Conservation (phyloP, 1,140 invertebrate genomes). For the Bacillus rossius region DNA sequence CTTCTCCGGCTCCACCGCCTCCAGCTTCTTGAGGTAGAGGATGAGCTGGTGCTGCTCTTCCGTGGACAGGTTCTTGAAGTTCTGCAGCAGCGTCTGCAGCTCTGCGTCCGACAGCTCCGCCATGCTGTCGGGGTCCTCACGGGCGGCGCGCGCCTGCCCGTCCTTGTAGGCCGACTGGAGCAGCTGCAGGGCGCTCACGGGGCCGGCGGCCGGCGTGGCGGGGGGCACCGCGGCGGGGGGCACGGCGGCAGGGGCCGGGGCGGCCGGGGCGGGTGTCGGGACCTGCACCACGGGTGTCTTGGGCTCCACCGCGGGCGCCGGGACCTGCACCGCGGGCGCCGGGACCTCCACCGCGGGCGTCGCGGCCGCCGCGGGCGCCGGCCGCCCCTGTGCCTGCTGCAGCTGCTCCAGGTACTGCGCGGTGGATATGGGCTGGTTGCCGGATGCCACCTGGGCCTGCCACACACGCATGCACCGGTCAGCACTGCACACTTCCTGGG, state of each 20-base stretch:
- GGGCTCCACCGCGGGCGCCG: neutral
- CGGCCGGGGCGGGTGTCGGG: neutral
- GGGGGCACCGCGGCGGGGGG: neutral
- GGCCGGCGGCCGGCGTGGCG: neutral
- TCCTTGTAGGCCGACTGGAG: constrained; percentile 10
- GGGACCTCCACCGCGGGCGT: neutral
- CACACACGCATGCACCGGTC: too few species aligned
- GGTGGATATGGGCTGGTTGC: constrained; percentile 18
- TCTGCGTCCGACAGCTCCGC: constrained; percentile 69
- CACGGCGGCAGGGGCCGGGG: neutral
- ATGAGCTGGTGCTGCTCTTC: constrained; percentile 75
- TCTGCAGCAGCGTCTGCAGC: constrained; percentile 65
- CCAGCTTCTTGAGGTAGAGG: constrained; percentile 68
- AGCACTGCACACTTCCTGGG: neutral
- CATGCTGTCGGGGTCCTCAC: constrained; percentile 41
- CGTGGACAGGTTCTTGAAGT: constrained; percentile 67
- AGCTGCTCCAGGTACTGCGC: constrained; percentile 37
- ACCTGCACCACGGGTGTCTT: neutral
- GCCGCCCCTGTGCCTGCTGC: constrained; percentile 10
- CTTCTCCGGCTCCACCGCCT: constrained; percentile 59
- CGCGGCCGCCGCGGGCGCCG: neutral
- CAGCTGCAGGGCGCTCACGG: neutral
- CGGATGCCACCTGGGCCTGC: neutral
- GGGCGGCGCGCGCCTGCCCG: neutral
- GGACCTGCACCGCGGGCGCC: neutral